These are phyloP conservation scores for Eugnorisma glareosa DNA, from an alignment of 2,888 invertebrate genomes.

Conservation along the genomic window DNA sequence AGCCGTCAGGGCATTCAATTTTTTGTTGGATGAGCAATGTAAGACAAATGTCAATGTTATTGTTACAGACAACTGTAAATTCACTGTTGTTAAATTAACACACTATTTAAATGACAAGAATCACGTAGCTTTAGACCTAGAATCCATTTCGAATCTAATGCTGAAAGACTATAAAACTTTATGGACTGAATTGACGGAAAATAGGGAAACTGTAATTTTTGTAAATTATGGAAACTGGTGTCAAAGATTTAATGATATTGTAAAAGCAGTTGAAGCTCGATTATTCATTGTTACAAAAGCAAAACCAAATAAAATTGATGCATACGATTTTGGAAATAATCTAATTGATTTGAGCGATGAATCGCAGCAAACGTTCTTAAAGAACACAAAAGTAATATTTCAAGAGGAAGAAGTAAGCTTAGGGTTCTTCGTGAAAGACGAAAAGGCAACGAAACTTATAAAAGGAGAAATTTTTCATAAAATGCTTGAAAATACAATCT, in stretches of 20 bases:
- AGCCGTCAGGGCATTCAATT: neutral
- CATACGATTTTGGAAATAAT: neutral
- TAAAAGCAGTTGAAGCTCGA: neutral
- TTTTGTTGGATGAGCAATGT: neutral
- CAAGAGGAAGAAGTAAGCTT: constrained; percentile 5
- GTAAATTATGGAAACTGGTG: neutral
- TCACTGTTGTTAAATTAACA: neutral
- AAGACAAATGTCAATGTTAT: neutral
- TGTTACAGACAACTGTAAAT: neutral
- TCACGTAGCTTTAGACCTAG: neutral
- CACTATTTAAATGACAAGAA: neutral
- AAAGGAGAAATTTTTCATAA: neutral
- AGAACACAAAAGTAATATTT: neutral
- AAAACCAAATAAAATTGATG: neutral
- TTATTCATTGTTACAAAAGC: constrained; percentile 1
- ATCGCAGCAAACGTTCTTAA: constrained; percentile 7
- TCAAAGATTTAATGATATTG: neutral
- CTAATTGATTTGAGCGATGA: neutral
- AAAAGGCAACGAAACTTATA: neutral
- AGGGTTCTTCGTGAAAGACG: neutral
- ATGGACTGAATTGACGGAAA: neutral
- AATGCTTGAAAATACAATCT: constrained; percentile 1
- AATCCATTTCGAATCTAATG: neutral
- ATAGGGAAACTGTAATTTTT: neutral
- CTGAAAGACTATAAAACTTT: neutral